These are phyloP conservation scores for Spialia ferax DNA, from an alignment of 2,888 invertebrate species.

Conservation along the genomic window DNA sequence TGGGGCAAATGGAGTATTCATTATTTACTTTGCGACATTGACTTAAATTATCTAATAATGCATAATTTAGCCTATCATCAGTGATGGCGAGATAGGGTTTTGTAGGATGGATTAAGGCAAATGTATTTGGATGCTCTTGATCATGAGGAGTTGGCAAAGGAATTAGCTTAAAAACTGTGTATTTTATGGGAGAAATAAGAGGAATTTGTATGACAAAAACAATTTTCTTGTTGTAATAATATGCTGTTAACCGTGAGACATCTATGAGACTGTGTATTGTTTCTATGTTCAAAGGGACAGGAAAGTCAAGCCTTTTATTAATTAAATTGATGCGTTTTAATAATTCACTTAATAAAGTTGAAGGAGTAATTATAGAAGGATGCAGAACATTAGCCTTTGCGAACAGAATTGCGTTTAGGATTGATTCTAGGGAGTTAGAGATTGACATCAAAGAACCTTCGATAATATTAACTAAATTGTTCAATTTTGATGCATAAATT, in stretches of 20 bases:
- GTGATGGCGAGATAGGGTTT: background rate
- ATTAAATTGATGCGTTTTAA: background rate
- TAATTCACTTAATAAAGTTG: background rate
- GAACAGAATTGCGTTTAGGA: background rate
- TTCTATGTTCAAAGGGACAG: background rate
- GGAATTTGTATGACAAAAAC: background rate
- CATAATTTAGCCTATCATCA: background rate
- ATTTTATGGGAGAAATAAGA: background rate
- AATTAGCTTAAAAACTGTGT: background rate
- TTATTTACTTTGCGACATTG: background rate
- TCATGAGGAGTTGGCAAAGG: background rate
- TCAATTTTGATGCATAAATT: background rate
- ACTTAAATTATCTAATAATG: background rate
- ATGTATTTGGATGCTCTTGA: background rate
- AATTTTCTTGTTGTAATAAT: background rate
- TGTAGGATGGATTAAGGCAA: background rate
- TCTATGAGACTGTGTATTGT: background rate
- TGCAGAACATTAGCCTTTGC: conserved; percentile 1
- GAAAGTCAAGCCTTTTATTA: background rate
- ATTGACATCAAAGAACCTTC: background rate
- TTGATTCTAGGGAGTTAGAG: background rate
- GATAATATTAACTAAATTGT: background rate
- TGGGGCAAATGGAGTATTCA: background rate
- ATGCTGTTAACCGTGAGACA: background rate
- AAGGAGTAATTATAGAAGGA: background rate